A percentile compares a stretch with the other conserved stretches of the same genome.
These are phyloP conservation scores for Haplotaxodon microlepis DNA, from an alignment of 2,113 vertebrate species.

Conservation along the genomic window DNA sequence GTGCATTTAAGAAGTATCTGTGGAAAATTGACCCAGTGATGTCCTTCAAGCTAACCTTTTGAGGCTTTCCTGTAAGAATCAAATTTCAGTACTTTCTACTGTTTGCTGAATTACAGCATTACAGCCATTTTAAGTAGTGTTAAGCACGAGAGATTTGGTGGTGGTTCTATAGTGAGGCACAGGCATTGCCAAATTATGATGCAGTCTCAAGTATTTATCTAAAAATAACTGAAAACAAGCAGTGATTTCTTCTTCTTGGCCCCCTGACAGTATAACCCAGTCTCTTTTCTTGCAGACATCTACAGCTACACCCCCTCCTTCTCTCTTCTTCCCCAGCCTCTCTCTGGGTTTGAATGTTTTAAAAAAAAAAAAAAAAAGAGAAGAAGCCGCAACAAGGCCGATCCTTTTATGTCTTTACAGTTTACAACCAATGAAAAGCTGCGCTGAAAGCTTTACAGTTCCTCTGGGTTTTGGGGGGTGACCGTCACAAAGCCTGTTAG, in stretches of 20 bases:
- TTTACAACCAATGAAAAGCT: slow-evolving; percentile 65
- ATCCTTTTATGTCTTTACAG: slow-evolving; percentile 53
- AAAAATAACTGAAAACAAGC: slow-evolving; percentile 22
- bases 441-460: slow-evolving; percentile 60
- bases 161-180: neutral
- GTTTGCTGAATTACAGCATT: neutral
- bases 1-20: neutral
- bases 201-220: neutral
- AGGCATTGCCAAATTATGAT: slow-evolving; percentile 7
- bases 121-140: neutral
- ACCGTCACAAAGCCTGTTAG: slow-evolving; percentile 59
- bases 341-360: slow-evolving; percentile 29
- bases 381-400: slow-evolving; percentile 14
- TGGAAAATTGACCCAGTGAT: neutral
- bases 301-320: neutral
- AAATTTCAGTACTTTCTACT: neutral
- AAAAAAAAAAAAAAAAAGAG: neutral
- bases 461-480: slow-evolving; percentile 47
- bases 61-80: neutral
- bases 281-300: neutral
- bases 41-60: neutral
- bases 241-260: neutral
- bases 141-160: neutral
- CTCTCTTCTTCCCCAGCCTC: neutral
- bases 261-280: neutral